Conservation (phyloP, 2,888 invertebrate genomes). For the Diogma glabrata region DNA sequence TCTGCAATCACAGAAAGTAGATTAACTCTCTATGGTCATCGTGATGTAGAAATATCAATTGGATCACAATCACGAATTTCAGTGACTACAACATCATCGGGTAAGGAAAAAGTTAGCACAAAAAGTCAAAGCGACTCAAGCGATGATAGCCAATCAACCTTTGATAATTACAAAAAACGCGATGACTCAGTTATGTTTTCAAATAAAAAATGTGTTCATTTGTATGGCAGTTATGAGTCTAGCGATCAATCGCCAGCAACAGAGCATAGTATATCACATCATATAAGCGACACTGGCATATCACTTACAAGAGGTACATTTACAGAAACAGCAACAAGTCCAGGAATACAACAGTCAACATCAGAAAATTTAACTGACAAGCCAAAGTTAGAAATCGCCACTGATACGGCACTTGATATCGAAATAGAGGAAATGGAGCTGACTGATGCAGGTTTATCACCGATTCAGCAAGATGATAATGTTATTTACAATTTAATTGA, state of each 20-base stretch:
- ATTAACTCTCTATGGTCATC: slow-evolving; percentile 40
- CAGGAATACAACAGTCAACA: slow-evolving; percentile 33
- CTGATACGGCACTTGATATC: slow-evolving; percentile 36
- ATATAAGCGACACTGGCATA: slow-evolving; percentile 43
- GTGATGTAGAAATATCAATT: slow-evolving; percentile 43
- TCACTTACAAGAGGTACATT: slow-evolving; percentile 40
- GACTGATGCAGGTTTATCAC: slow-evolving; percentile 44
- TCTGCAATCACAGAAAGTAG: slow-evolving; percentile 41
- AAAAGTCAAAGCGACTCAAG: slow-evolving; percentile 12
- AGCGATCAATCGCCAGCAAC: slow-evolving; percentile 35
- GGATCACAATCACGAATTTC: slow-evolving; percentile 43
- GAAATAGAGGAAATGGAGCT: slow-evolving; percentile 41
- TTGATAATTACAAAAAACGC: slow-evolving; percentile 27
- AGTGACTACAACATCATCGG: slow-evolving; percentile 33
- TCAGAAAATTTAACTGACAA: slow-evolving; percentile 20
- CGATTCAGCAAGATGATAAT: slow-evolving; percentile 42
- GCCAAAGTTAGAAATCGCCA: slow-evolving; percentile 29
- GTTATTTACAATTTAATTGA: slow-evolving; percentile 30
- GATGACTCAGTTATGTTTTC: slow-evolving; percentile 42
- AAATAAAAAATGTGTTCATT: slow-evolving; percentile 39
- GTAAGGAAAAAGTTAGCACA: slow-evolving; percentile 13
- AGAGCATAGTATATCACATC: slow-evolving; percentile 41
- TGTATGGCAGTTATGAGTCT: slow-evolving; percentile 37
- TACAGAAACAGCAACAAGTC: slow-evolving; percentile 37
- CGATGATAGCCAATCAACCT: slow-evolving; percentile 6